Conservation (phyloP, 2,888 invertebrate genomes). For the Coelinius sp. region DNA sequence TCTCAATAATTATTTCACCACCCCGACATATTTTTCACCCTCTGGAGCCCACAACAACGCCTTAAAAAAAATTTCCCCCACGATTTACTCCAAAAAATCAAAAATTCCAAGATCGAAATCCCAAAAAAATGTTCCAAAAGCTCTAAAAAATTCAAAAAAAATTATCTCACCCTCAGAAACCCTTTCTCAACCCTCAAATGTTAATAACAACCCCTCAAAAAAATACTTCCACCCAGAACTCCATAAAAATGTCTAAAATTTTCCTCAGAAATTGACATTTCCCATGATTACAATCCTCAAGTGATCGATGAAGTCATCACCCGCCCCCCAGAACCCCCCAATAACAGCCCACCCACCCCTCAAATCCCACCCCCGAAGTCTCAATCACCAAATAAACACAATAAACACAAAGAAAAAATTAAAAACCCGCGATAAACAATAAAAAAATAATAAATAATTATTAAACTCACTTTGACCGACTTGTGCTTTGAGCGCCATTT, state of each 20-base stretch:
- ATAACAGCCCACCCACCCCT: too few species aligned
- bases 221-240: background rate
- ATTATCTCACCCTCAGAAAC: background rate
- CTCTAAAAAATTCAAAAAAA: background rate
- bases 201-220: background rate
- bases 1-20: too few species aligned
- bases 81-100: background rate
- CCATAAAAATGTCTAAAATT: background rate
- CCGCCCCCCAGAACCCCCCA: conserved; percentile 2
- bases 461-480: conserved; percentile 88
- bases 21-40: background rate
- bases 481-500: conserved; percentile 89
- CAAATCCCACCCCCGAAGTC: background rate
- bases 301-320: conserved; percentile 59
- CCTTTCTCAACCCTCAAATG: background rate
- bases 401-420: background rate
- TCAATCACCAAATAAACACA: background rate
- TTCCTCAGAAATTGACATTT: background rate
- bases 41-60: background rate
- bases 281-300: background rate
- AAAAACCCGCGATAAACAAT: background rate
- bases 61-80: background rate
- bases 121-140: background rate
- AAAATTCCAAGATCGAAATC: background rate
- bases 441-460: conserved; percentile 39